These are phyloP conservation scores for Hystrix cristata DNA, from an alignment of 2,113 vertebrate genomes.

Conservation along the genomic window DNA sequence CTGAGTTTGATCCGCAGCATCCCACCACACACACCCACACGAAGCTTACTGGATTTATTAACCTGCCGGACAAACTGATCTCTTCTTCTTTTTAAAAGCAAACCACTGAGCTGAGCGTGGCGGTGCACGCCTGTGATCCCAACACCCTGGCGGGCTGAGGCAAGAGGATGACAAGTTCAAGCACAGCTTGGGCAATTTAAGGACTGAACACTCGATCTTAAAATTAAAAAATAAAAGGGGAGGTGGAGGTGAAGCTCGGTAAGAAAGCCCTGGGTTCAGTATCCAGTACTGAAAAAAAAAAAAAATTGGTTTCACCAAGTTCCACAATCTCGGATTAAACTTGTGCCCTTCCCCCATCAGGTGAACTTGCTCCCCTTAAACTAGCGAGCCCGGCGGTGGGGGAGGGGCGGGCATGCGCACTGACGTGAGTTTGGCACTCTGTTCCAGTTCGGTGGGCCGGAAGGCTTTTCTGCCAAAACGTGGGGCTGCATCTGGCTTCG, in stretches of 20 bases:
- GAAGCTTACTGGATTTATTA: not conserved
- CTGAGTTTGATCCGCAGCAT: no score
- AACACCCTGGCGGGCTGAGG: not conserved
- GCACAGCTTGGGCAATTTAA: not conserved
- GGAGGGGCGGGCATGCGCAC: no score
- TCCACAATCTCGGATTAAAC: not conserved
- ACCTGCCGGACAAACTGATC: not conserved
- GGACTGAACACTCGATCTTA: not conserved
- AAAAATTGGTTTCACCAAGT: not conserved
- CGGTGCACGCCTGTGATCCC: not conserved
- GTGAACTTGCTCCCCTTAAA: not conserved
- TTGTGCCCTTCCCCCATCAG: not conserved
- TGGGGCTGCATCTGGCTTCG: no score
- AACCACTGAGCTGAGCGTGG: not conserved
- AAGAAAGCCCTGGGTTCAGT: not conserved
- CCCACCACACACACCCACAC: not conserved
- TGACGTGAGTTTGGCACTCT: rapidly evolving
- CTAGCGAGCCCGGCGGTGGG: no score
- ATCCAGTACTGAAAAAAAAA: not conserved
- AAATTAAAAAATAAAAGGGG: not conserved
- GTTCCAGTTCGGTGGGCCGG: not conserved
- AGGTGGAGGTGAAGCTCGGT: not conserved
- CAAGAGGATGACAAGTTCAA: not conserved
- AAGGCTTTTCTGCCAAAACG: no score
- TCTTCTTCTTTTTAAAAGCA: not conserved